Evolutionary conservation across 2,888 invertebrate species (phyloP).

Genomic region (Acrocera orbiculus): DNA sequence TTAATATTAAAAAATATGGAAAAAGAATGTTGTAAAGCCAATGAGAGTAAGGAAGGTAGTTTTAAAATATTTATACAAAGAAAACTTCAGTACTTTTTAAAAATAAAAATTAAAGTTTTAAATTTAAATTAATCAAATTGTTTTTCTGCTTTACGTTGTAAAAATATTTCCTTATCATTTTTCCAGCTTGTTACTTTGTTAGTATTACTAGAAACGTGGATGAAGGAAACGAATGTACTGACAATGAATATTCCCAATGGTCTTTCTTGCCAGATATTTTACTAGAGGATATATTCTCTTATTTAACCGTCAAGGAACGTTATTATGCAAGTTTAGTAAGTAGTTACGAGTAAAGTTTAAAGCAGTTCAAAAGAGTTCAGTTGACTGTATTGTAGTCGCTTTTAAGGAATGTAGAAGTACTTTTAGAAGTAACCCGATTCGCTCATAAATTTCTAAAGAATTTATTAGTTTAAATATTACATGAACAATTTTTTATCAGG

Average conservation of each 20-base stretch:
- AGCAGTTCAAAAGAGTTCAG: too few relatives aligned
- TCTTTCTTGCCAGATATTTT: slow-evolving; percentile 50
- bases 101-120: background rate
- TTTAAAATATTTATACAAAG: background rate
- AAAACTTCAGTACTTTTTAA: background rate
- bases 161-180: background rate
- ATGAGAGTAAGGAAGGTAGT: slow-evolving; percentile 30
- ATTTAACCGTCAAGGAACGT: slow-evolving; percentile 47
- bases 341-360: too few relatives aligned
- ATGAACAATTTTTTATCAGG: too few relatives aligned
- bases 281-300: slow-evolving; percentile 52
- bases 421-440: too few relatives aligned
- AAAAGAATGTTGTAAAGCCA: slow-evolving; percentile 29
- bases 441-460: too few relatives aligned
- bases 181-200: slow-evolving; percentile 35
- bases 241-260: slow-evolving; percentile 40
- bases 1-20: slow-evolving; percentile 21
- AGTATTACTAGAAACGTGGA: too few relatives aligned
- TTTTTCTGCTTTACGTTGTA: background rate
- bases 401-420: too few relatives aligned
- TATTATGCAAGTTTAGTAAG: slow-evolving; percentile 59
- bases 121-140: background rate
- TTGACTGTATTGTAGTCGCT: too few relatives aligned
- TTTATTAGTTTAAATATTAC: too few relatives aligned
- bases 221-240: slow-evolving; percentile 22